Conservation (phyloP, 92 coral and sea anemone species). For the Plumapathes pennacea region DNA sequence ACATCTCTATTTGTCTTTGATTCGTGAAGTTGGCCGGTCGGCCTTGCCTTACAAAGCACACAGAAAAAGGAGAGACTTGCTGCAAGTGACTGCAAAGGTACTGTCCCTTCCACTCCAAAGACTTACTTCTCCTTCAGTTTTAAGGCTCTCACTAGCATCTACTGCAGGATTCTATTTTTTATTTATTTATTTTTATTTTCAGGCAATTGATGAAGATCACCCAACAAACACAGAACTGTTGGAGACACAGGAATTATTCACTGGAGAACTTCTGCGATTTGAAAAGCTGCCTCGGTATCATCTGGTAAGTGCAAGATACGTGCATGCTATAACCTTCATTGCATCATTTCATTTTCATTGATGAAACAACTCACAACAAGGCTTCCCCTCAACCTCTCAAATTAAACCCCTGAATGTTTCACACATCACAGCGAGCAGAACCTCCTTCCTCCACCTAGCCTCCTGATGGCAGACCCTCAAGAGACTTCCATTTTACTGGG, state of each 20-base stretch:
- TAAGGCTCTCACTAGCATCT: no score
- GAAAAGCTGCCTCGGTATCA: conserved; percentile 77
- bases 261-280: conserved; percentile 72
- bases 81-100: conserved; percentile 65
- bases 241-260: conserved; percentile 58
- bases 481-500: no score
- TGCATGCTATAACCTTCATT: background rate
- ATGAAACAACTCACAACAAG: no score
- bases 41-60: conserved; percentile 68
- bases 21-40: conserved; percentile 68
- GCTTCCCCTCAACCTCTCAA: no score
- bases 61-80: conserved; percentile 40
- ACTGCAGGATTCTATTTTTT: no score
- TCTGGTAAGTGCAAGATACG: conserved; percentile 65
- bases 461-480: no score
- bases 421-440: no score
- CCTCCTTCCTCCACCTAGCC: no score
- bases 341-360: background rate
- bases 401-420: no score
- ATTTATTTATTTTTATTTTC: conserved; percentile 1
- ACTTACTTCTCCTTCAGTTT: no score
- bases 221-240: conserved; percentile 74
- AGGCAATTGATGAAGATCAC: conserved; percentile 71
- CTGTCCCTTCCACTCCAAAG: background rate
- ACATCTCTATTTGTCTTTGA: conserved; percentile 59